Evolutionary conservation across 2,797 vertebrate genomes (phyloP).

Genomic region (Poliocrania exsul): DNA sequence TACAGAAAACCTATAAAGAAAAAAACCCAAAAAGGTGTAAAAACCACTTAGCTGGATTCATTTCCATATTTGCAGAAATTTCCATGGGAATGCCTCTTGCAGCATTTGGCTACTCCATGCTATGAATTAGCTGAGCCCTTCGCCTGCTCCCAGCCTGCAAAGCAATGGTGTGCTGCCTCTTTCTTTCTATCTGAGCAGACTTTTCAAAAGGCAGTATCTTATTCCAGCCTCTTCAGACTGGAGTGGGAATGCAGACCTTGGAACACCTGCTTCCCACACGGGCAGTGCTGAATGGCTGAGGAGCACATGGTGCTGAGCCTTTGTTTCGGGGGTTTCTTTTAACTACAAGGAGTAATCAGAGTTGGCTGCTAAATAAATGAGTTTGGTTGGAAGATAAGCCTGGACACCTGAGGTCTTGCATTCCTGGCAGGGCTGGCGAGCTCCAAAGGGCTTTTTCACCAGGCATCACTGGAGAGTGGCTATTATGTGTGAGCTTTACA

Average conservation of each 20-base stretch:
- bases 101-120: neutral
- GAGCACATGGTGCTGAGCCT: neutral
- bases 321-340: slow-evolving; percentile 57
- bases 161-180: neutral
- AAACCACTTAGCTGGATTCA: neutral
- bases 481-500: slow-evolving; percentile 62
- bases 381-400: slow-evolving; percentile 50
- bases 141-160: neutral
- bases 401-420: slow-evolving; percentile 53
- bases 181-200: neutral
- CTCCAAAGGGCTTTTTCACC: slow-evolving; percentile 36
- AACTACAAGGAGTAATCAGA: slow-evolving; percentile 11
- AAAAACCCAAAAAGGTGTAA: neutral
- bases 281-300: neutral
- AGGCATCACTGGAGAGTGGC: neutral
- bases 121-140: slow-evolving; percentile 18
- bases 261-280: slow-evolving; percentile 41
- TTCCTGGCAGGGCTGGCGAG: slow-evolving; percentile 24
- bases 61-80: neutral
- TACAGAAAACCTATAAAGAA: neutral
- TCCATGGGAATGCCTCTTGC: neutral
- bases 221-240: slow-evolving; percentile 11
- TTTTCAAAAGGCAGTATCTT: neutral
- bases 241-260: neutral
- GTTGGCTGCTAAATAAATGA: slow-evolving; percentile 47